Conservation (phyloP, 2,888 invertebrate genomes). For the Pimpla rufipes region DNA sequence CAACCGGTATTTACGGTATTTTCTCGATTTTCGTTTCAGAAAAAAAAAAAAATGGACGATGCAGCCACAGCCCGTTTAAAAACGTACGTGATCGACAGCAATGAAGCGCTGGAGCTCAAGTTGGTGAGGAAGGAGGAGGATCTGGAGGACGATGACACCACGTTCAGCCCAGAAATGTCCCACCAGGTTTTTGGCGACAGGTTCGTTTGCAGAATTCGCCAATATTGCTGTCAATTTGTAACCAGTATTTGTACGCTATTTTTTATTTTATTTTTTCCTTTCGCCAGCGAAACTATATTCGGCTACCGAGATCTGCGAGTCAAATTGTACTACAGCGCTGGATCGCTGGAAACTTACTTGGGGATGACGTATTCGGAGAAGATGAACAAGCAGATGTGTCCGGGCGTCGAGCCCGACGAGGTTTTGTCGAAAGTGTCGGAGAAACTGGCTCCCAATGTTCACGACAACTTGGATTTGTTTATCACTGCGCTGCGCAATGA, state of each 20-base stretch:
- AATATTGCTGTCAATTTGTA: not conserved
- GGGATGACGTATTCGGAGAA: slow-evolving; percentile 91
- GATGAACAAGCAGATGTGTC: slow-evolving; percentile 87
- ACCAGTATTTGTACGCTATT: not conserved
- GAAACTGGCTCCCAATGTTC: slow-evolving; percentile 90
- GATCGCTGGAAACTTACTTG: slow-evolving; percentile 92
- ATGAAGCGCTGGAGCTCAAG: slow-evolving; percentile 86
- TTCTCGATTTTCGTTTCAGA: not conserved
- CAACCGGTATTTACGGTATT: not conserved
- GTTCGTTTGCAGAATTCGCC: slow-evolving; percentile 79
- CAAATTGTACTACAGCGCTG: slow-evolving; percentile 93
- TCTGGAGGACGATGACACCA: slow-evolving; percentile 88
- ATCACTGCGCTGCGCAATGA: slow-evolving; percentile 90
- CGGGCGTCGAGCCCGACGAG: slow-evolving; percentile 91
- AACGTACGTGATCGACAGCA: slow-evolving; percentile 84
- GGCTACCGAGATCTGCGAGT: slow-evolving; percentile 95
- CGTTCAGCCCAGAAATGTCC: slow-evolving; percentile 94
- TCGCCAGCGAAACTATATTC: slow-evolving; percentile 94
- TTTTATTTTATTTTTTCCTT: slow-evolving; percentile 41
- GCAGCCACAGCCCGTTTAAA: slow-evolving; percentile 79
- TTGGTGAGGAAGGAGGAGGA: slow-evolving; percentile 89
- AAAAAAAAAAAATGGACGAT: slow-evolving; percentile 79
- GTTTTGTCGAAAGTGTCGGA: slow-evolving; percentile 90
- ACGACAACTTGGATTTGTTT: slow-evolving; percentile 91
- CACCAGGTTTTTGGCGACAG: slow-evolving; percentile 97